phyloP scores from a whole-genome alignment of 2,888 invertebrate genomes.

The Lamellibrachia columna region DNA sequence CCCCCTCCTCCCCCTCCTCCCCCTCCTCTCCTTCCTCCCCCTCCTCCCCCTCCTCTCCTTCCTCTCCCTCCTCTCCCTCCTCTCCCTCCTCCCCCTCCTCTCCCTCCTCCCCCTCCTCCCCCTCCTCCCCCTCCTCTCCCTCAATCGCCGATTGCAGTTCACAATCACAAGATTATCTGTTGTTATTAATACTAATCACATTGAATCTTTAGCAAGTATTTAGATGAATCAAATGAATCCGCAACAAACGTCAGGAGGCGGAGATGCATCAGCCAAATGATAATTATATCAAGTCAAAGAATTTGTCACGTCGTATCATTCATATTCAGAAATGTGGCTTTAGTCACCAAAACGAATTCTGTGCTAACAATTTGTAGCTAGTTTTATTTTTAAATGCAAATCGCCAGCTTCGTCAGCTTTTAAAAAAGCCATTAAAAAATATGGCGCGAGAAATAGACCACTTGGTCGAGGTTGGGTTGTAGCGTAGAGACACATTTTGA shows the following conservation, averaged over 20 bases:
- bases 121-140: neutral
- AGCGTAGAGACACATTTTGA: neutral
- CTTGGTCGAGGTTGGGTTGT: neutral
- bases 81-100: neutral
- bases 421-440: neutral
- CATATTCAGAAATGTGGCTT: neutral
- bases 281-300: neutral
- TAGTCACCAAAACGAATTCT: too few relatives aligned
- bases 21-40: neutral
- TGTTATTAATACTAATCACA: constrained; percentile 69
- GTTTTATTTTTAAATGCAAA: neutral
- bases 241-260: neutral
- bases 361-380: too few relatives aligned
- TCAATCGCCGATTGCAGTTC: neutral
- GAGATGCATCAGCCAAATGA: neutral
- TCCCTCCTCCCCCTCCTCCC: neutral
- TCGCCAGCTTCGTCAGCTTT: neutral
- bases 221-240: neutral
- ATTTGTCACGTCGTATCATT: neutral
- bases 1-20: neutral
- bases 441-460: neutral
- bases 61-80: neutral
- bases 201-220: neutral
- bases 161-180: neutral
- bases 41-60: neutral